These are phyloP conservation scores for Fukomys damarensis DNA, from an alignment of 2,113 vertebrate genomes.

Conservation along the genomic window DNA sequence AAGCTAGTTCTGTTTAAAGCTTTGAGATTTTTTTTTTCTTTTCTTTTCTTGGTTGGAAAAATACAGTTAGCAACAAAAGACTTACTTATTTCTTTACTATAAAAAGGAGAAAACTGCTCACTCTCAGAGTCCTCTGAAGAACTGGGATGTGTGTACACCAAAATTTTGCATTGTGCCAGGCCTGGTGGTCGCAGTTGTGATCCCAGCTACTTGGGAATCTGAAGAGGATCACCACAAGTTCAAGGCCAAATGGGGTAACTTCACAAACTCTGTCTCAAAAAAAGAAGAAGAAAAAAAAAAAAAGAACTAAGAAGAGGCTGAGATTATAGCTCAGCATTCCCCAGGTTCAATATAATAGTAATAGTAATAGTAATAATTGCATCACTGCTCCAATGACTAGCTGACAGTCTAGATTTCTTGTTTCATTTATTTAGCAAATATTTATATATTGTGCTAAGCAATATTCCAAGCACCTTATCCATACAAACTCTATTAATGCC, in stretches of 20 bases:
- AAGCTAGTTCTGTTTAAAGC: conserved; percentile 67
- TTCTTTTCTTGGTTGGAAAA: not conserved
- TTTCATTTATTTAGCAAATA: not conserved
- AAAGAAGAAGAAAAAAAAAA: not conserved
- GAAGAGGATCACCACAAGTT: not conserved
- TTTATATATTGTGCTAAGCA: not conserved
- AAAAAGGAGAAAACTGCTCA: not conserved
- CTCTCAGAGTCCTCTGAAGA: not conserved
- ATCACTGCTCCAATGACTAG: not conserved
- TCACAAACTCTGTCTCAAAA: not conserved
- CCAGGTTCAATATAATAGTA: not conserved
- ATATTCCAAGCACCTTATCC: not conserved
- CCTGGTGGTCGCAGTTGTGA: not conserved
- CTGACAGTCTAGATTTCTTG: not conserved
- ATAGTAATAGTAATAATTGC: not conserved
- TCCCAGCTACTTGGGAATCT: not conserved
- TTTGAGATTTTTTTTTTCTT: conserved; percentile 1
- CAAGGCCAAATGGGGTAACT: not conserved
- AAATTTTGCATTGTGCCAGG: not conserved
- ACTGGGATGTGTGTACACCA: not conserved
- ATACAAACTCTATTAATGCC: not conserved
- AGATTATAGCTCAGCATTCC: not conserved
- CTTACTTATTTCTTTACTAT: conserved; percentile 52
- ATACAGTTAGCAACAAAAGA: conserved; percentile 28
- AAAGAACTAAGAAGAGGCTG: not conserved